Base-by-base conservation (phyloP, 2,888 invertebrate genomes). In the Parasteatoda lunata region DNA sequence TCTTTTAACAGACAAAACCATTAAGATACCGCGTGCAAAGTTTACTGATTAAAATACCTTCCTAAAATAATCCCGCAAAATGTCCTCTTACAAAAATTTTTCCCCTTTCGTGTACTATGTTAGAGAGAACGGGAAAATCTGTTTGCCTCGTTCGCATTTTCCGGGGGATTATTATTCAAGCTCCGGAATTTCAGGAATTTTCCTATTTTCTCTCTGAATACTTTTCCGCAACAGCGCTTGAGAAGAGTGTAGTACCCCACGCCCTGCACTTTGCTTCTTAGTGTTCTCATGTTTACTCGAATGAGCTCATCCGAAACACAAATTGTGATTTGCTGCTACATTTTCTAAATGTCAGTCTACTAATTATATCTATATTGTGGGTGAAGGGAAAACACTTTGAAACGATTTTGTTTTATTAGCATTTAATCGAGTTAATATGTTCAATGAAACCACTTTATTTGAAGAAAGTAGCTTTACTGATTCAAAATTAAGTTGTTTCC, bases 21-120 rank as follows among this genome's bases (percentile, higher is more conserved):
- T 83, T 77, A 83, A 83, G 77, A 83, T 70, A 77, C 77, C 71
- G 64, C 71, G 71, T 77, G 77, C 83, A 83, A 59, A 83, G 71
- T 83, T 83, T 77, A 72, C 83, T 83, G 83, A 83, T 83, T 83
- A 83, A 83, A 83, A 77, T 83, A 77, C 83, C 77, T 83, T 77
- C 71, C 71, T n/a, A 65, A 83, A 83, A 83, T 83, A 83, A 83
- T 83, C 83, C 83, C 77, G 69, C 68, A 75, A 81, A 81, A 81
- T 75, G 81, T 81, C 81, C 75, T 54, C 66, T 54, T 73, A 75
- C 81, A 81, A 81, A 81, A 81, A 81, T 81, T 81, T 73, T 54
- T 66, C 49, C 49, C 47, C 54, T 68, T 51, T 47, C 52, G 15
- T 11, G 65, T 77, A 70, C 66, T 84, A 84, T 84, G 54, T 78